Evolutionary conservation across 2,888 invertebrate species (phyloP).

Genomic region (Schrankia costaestrigalis): DNA sequence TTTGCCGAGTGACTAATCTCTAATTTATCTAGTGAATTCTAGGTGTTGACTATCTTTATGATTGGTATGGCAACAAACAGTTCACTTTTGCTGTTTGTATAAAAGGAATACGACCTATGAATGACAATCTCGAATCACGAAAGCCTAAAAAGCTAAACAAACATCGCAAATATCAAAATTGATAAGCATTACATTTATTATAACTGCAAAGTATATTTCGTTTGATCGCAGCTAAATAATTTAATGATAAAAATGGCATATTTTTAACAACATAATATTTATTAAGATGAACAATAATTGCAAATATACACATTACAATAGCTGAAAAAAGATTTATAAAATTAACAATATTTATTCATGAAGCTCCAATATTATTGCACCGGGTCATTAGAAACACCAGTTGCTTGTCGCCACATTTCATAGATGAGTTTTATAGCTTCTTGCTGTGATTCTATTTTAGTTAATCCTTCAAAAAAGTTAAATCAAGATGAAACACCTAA

Average conservation of each 20-base stretch:
- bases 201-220: conserved; percentile 33
- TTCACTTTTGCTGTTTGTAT: conserved; percentile 3
- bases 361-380: conserved; percentile 53
- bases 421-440: too few species aligned
- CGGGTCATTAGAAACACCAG: conserved; percentile 40
- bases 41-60: neutral
- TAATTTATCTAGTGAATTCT: neutral
- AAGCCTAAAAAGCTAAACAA: conserved; percentile 26
- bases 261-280: conserved; percentile 45
- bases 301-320: conserved; percentile 71
- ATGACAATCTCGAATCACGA: conserved; percentile 7
- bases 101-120: conserved; percentile 1
- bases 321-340: conserved; percentile 68
- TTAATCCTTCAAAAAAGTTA: too few species aligned
- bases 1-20: neutral
- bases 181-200: conserved; percentile 27
- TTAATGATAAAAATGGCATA: conserved; percentile 47
- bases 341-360: conserved; percentile 48
- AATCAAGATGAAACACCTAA: too few species aligned
- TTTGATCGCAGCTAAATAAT: conserved; percentile 49
- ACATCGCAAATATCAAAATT: conserved; percentile 30
- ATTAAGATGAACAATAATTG: conserved; percentile 53
- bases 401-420: too few species aligned
- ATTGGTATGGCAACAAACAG: conserved; percentile 1
- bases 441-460: too few species aligned